phyloP scores from a whole-genome alignment of 2,797 vertebrate species.

The Melanotaenia maccullochi region DNA sequence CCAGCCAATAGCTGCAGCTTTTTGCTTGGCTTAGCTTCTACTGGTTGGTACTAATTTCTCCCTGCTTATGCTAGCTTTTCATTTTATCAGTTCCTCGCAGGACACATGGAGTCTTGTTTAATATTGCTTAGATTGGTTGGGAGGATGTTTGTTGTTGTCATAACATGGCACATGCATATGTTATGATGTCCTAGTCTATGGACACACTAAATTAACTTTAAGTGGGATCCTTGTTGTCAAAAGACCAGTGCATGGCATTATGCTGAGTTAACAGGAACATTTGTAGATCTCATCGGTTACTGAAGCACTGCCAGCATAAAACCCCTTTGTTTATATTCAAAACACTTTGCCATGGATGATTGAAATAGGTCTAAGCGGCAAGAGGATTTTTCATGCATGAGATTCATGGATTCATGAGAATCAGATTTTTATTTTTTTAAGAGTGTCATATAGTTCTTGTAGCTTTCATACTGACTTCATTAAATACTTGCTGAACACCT shows the following conservation, averaged over 20 bases:
- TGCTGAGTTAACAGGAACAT: slow-evolving; percentile 23
- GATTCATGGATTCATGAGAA: too few relatives aligned
- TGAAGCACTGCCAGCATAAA: slow-evolving; percentile 20
- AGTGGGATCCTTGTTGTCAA: slow-evolving; percentile 24
- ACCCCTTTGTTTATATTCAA: slow-evolving; percentile 15
- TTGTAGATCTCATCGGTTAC: slow-evolving; percentile 21
- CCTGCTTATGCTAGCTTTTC: not conserved
- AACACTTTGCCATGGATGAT: slow-evolving; percentile 5
- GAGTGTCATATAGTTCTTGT: not conserved
- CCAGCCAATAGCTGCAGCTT: not conserved
- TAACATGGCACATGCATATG: slow-evolving; percentile 2
- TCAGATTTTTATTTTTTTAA: not conserved
- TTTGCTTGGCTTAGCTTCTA: not conserved
- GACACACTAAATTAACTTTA: slow-evolving; percentile 18
- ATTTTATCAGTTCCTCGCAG: not conserved
- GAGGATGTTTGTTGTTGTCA: not conserved
- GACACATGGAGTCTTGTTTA: not conserved
- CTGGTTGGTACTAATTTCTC: not conserved
- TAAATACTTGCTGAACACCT: slow-evolving; percentile 33
- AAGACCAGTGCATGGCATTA: slow-evolving; percentile 3
- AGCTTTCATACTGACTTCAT: slow-evolving; percentile 8
- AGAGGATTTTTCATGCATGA: not conserved
- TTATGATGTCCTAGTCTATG: not conserved
- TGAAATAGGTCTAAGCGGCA: not conserved
- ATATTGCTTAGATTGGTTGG: not conserved